These are phyloP conservation scores for Pterois miles DNA, from an alignment of 2,797 vertebrate genomes.

Conservation along the genomic window DNA sequence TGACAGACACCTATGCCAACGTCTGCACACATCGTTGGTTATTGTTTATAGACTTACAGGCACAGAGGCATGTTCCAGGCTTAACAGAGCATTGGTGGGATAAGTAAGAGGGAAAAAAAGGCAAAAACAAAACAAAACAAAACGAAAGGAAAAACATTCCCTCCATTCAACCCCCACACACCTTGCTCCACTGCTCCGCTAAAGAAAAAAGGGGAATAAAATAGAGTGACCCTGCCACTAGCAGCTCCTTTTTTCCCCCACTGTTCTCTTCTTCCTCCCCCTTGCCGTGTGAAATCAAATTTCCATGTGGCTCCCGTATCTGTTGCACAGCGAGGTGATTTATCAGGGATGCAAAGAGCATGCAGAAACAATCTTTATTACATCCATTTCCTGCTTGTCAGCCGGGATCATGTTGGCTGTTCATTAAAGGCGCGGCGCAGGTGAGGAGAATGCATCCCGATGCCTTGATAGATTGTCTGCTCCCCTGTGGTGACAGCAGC, in stretches of 20 bases:
- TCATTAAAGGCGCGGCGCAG: conserved; percentile 99
- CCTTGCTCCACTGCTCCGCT: conserved; percentile 69
- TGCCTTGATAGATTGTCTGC: conserved; percentile 99
- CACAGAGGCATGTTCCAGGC: conserved; percentile 38
- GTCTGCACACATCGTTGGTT: conserved; percentile 23
- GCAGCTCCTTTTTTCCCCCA: conserved; percentile 82
- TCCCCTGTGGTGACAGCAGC: conserved; percentile 99
- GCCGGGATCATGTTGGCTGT: conserved; percentile 99
- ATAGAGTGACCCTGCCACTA: conserved; percentile 91
- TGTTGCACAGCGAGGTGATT: conserved; percentile 99
- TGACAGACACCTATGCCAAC: conserved; percentile 38
- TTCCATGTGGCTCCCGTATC: conserved; percentile 97
- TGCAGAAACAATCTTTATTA: conserved; percentile 99
- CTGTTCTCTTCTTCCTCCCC: conserved; percentile 77
- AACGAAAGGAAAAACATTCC: conserved; percentile 35
- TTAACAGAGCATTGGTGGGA: conserved; percentile 46
- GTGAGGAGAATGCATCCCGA: conserved; percentile 99
- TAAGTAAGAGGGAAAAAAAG: conserved; percentile 19
- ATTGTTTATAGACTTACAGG: conserved; percentile 54
- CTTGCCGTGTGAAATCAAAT: conserved; percentile 97
- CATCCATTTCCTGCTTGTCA: conserved; percentile 99
- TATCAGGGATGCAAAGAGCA: conserved; percentile 99
- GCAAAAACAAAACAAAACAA: not conserved
- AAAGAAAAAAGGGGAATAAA: conserved; percentile 79
- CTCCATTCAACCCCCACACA: conserved; percentile 66